These are phyloP conservation scores for Macquaria australasica DNA, from an alignment of 2,113 vertebrate species.

Conservation along the genomic window DNA sequence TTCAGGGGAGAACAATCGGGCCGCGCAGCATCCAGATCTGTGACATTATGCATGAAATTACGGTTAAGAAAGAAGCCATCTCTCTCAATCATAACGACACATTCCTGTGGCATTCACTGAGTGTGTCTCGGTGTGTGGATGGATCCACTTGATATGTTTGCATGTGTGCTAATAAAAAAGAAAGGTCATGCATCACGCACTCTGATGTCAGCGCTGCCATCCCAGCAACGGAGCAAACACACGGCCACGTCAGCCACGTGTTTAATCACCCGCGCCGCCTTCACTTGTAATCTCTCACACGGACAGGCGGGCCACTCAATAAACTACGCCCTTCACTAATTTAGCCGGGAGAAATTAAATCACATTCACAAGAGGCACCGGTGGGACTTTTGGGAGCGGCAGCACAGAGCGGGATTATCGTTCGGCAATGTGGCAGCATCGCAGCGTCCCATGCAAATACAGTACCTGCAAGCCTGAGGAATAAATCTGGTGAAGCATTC, in stretches of 20 bases:
- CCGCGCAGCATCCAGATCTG: conserved; percentile 50
- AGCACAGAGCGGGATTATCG: conserved; percentile 46
- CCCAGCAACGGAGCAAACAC: conserved; percentile 13
- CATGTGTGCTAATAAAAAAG: conserved; percentile 31
- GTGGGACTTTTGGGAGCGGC: conserved; percentile 41
- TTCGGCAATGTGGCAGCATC: conserved; percentile 47
- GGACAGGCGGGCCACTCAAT: conserved; percentile 43
- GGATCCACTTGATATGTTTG: conserved; percentile 45
- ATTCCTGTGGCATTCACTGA: conserved; percentile 23
- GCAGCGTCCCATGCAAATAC: conserved; percentile 61
- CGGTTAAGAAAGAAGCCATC: conserved; percentile 56
- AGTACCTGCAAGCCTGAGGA: conserved; percentile 31
- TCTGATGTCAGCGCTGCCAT: conserved; percentile 4
- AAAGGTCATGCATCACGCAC: conserved; percentile 39
- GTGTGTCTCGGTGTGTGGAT: not conserved
- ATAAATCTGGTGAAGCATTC: conserved; percentile 51
- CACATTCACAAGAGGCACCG: conserved; percentile 28
- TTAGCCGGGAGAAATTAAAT: conserved; percentile 56
- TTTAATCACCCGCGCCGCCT: conserved; percentile 38
- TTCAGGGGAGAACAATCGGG: conserved; percentile 50
- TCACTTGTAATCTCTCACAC: conserved; percentile 51
- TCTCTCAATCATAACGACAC: conserved; percentile 40
- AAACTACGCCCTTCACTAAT: conserved; percentile 34
- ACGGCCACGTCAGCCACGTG: not conserved
- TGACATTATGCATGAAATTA: conserved; percentile 77